These are phyloP conservation scores for Margaritifera margaritifera DNA, from an alignment of 2,888 invertebrate species.

Conservation along the genomic window DNA sequence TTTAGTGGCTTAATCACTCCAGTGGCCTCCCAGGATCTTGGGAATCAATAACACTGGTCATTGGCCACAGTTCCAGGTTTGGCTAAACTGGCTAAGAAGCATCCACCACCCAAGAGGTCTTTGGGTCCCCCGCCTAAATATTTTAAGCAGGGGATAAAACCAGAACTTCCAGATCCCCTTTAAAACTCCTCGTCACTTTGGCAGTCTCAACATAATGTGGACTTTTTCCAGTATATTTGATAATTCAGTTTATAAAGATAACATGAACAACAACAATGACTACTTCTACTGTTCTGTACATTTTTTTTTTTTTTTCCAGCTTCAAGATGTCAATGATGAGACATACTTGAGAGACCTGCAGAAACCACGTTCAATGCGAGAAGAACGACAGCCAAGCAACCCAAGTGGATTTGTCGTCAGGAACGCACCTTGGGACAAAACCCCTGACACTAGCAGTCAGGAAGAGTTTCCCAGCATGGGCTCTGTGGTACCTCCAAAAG, in stretches of 20 bases:
- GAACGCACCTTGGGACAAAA: conserved; percentile 70
- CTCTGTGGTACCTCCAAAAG: conserved; percentile 50
- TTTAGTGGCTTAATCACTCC: no score
- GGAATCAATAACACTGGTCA: no score
- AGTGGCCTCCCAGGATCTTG: no score
- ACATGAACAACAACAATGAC: not conserved
- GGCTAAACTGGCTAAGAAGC: no score
- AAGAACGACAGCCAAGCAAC: conserved; percentile 11
- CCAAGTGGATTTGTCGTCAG: conserved; percentile 66
- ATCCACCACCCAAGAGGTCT: no score
- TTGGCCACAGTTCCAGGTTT: no score
- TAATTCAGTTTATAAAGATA: not conserved
- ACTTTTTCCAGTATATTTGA: no score
- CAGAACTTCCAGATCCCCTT: no score
- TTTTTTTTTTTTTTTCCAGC: conserved; percentile 53
- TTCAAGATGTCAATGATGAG: conserved; percentile 73
- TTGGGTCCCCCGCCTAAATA: no score
- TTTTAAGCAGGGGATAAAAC: no score
- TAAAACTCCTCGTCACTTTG: no score
- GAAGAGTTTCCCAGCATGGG: conserved; percentile 72
- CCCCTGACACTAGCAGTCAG: conserved; percentile 69
- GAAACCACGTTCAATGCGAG: conserved; percentile 61
- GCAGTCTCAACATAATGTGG: no score
- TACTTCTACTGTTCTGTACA: not conserved
- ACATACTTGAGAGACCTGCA: conserved; percentile 68